These are phyloP conservation scores for Cherax quadricarinatus DNA, from an alignment of 1,140 invertebrate genomes.

Conservation along the genomic window DNA sequence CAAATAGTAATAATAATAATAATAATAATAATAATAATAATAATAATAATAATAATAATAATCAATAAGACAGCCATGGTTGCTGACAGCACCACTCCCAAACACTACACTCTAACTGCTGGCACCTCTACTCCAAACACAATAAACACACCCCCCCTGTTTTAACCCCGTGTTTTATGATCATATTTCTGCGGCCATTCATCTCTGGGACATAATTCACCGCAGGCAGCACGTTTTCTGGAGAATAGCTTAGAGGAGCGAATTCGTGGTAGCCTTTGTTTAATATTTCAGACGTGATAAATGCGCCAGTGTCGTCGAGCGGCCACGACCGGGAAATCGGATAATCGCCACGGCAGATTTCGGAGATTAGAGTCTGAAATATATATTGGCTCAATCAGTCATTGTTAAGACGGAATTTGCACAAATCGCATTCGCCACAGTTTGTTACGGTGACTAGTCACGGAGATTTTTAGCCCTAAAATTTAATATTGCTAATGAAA, in stretches of 20 bases:
- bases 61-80: too few species aligned
- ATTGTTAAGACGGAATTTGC: slow-evolving; percentile 54
- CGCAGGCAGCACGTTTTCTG: background rate
- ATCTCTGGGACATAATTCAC: background rate
- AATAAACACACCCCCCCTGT: background rate
- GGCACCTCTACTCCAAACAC: background rate
- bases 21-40: too few species aligned
- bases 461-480: background rate
- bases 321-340: slow-evolving; percentile 1
- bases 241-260: background rate
- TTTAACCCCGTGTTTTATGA: background rate
- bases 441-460: slow-evolving; percentile 36
- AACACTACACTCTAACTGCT: too few species aligned
- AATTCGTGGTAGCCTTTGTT: background rate
- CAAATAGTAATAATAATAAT: too few species aligned
- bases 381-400: slow-evolving; percentile 55
- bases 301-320: background rate
- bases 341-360: slow-evolving; percentile 17
- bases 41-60: too few species aligned
- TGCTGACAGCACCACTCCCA: background rate
- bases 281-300: background rate
- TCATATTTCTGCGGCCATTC: background rate
- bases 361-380: slow-evolving; percentile 32
- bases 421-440: slow-evolving; percentile 44
- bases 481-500: too few species aligned